Base-by-base conservation (phyloP, 1,140 invertebrate species). In the Centruroides vittatus region DNA sequence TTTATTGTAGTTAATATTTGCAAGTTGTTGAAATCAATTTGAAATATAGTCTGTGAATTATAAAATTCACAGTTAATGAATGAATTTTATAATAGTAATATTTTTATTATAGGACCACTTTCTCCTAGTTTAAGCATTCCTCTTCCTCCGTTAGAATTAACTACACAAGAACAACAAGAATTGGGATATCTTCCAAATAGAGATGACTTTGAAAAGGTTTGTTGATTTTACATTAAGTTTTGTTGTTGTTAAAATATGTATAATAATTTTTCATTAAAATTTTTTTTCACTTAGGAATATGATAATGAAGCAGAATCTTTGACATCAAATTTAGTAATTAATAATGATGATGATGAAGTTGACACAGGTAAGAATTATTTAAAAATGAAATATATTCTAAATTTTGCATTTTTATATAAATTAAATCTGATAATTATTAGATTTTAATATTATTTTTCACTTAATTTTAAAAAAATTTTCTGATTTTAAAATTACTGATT, bases 131-230 rank as follows among this genome's bases (percentile, higher is more conserved):
- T 86, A 34, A 83, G 84, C 23, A 81, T 82, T 46, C 70, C 74
- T 11, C 74, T 93, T 59, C 85, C 88, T 47, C 84, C 85, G 0
- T 70, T 91, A 46, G 88, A 93, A 67, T 81, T 93, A 50, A 83
- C 83, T 47, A 67, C 78, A 8, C 86, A 92, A 70, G 90, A 96
- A 77, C 79, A 84, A 57, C 82, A 89, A 71, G 75, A 80, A 50
- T 75, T 94, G 13, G 89, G 90, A 11, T 97, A 94, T 68, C 93
- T 94, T 86, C 86, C 90, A 13, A 86, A 90, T 71, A 80, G 93
- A 71, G 92, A 96, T 80, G 93, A 95, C 73, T 96, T 93, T 80
- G 93, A 96, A 80, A 83, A 88, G 73, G 87, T 86, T 49, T 60
- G 61, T 61, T 49, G 68, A 68, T 69, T 67, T 75, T 34, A 34